Evolutionary conservation across 2,888 invertebrate species (phyloP).

Genomic region (Scotopteryx bipunctaria): DNA sequence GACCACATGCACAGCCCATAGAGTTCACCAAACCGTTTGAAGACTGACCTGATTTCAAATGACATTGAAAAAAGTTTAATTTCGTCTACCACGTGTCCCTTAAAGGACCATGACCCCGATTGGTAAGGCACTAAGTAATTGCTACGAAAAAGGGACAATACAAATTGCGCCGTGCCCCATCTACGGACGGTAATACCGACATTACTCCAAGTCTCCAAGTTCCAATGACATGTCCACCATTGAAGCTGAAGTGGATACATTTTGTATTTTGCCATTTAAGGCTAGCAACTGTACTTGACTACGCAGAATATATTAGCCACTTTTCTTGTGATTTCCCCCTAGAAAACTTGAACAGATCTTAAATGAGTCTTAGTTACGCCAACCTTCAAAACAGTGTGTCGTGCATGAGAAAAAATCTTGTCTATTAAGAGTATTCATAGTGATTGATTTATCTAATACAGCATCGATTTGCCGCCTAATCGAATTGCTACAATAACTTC

Average conservation of each 20-base stretch:
- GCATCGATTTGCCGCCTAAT: constrained; percentile 36
- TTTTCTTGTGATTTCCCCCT: constrained; percentile 32
- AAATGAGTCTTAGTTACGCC: constrained; percentile 9
- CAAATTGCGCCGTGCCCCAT: constrained; percentile 44
- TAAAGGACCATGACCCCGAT: constrained; percentile 30
- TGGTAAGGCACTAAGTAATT: constrained; percentile 40
- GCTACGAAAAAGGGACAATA: constrained; percentile 56
- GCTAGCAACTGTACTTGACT: constrained; percentile 34
- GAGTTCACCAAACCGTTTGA: constrained; percentile 5
- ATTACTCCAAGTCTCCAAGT: constrained; percentile 41
- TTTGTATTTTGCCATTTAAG: constrained; percentile 38
- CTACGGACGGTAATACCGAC: constrained; percentile 52
- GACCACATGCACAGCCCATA: constrained; percentile 10
- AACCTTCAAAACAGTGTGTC: constrained; percentile 9
- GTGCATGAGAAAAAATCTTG: neutral
- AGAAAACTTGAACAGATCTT: constrained; percentile 19
- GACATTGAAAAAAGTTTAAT: constrained; percentile 15
- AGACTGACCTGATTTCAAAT: constrained; percentile 8
- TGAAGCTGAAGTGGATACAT: constrained; percentile 36
- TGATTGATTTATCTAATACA: constrained; percentile 32
- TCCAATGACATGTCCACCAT: constrained; percentile 38
- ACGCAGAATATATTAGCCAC: constrained; percentile 30
- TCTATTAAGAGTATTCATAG: constrained; percentile 3
- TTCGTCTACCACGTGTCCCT: constrained; percentile 1
- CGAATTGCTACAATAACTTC: constrained; percentile 39